Conservation (phyloP, 2,797 vertebrate genomes). For the Cygnus olor region DNA sequence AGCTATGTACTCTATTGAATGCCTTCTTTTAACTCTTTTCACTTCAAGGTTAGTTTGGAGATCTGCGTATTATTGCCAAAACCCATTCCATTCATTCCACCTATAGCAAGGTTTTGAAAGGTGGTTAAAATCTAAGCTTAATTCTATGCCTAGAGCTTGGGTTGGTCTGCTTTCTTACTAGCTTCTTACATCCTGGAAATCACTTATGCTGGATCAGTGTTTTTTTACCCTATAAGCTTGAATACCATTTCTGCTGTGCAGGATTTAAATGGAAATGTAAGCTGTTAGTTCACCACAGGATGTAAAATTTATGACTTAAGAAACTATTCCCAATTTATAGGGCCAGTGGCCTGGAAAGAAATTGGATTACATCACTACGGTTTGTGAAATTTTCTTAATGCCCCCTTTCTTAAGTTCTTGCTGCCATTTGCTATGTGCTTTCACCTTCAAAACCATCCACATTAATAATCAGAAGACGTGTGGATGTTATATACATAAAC, state of each 20-base stretch:
- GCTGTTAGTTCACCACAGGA: neutral
- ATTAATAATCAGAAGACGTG: neutral
- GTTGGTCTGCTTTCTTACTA: neutral
- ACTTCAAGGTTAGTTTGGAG: neutral
- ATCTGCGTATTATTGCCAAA: neutral
- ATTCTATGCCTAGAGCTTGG: neutral
- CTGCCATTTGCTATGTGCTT: neutral
- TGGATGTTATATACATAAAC: neutral
- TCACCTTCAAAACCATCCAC: neutral
- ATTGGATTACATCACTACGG: rapidly evolving
- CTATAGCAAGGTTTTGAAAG: neutral
- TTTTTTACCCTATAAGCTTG: neutral
- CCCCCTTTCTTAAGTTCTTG: neutral
- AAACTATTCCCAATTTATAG: neutral
- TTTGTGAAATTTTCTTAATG: neutral
- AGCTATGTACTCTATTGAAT: too few species aligned
- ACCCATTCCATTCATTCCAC: rapidly evolving
- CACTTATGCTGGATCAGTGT: neutral
- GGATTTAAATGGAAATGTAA: neutral
- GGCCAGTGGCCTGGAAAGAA: neutral
- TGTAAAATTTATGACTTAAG: neutral
- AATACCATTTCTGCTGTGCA: neutral
- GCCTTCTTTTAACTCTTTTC: neutral
- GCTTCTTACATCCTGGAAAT: neutral
- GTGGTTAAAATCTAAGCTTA: neutral